Conservation (phyloP, 2,797 vertebrate species). For the Sebastes wilsoni region DNA sequence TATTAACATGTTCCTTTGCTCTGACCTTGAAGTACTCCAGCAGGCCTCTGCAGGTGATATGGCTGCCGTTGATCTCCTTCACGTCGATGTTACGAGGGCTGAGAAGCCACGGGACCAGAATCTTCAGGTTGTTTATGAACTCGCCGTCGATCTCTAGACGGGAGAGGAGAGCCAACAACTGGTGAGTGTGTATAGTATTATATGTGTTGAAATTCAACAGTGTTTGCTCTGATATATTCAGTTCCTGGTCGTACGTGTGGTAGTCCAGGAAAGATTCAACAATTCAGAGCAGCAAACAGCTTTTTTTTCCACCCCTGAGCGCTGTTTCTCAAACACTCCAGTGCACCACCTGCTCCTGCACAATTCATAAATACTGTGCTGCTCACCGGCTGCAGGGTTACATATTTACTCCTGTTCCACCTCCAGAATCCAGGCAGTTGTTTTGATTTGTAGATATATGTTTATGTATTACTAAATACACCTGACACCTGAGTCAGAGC, state of each 20-base stretch:
- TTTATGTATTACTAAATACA: not conserved
- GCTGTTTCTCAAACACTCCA: not conserved
- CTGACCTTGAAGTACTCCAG: constrained; percentile 98
- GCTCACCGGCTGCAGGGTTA: too few species aligned
- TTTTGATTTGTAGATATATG: not conserved
- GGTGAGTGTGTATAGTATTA: not conserved
- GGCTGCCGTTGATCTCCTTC: constrained; percentile 98
- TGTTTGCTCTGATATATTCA: not conserved
- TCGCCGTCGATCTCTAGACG: constrained; percentile 92
- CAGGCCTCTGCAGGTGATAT: constrained; percentile 96
- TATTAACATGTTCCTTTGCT: rapidly evolving
- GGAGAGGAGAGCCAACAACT: not conserved
- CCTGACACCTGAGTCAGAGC: not conserved
- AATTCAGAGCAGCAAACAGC: not conserved
- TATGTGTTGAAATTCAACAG: not conserved
- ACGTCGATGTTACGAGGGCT: constrained; percentile 91
- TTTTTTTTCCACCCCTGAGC: not conserved
- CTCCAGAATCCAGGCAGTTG: not conserved
- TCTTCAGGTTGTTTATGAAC: constrained; percentile 94
- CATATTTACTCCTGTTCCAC: not conserved
- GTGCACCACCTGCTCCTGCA: constrained; percentile 2
- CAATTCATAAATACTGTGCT: not conserved
- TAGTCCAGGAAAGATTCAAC: not conserved
- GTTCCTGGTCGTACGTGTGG: not conserved
- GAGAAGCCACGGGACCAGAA: constrained; percentile 96